phyloP scores from a whole-genome alignment of 2,113 vertebrate species.

The Cettia cetti region DNA sequence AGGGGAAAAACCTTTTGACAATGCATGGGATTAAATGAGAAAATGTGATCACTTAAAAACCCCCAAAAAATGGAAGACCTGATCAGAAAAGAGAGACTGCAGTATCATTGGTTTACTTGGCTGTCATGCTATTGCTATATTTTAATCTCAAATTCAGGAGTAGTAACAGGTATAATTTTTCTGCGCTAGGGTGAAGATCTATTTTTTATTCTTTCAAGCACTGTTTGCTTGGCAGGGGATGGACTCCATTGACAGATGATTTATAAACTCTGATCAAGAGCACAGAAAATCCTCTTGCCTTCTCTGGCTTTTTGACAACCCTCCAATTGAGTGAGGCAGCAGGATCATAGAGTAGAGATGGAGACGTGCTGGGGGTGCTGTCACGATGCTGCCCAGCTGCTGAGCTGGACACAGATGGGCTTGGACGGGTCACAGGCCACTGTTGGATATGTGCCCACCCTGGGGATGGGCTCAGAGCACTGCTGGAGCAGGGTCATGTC shows the following conservation, averaged over 20 bases:
- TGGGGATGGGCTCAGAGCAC: accelerated
- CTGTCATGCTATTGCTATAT: not conserved
- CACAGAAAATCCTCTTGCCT: not conserved
- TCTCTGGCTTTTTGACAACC: not conserved
- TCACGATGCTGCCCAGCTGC: not conserved
- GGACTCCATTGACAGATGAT: not conserved
- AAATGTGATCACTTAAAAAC: not conserved
- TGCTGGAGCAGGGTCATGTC: not conserved
- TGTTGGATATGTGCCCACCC: not conserved
- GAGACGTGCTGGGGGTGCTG: not conserved
- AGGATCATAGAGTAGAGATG: not conserved
- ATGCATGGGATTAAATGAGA: not conserved
- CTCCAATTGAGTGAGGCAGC: not conserved
- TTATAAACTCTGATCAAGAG: slow-evolving; percentile 9
- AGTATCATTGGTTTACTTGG: not conserved
- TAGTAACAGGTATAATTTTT: not conserved
- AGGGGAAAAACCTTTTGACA: not conserved
- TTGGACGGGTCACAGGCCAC: not conserved
- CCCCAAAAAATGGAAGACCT: not conserved
- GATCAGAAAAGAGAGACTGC: not conserved
- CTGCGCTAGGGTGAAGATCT: not conserved
- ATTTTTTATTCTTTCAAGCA: not conserved
- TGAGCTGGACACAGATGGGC: not conserved
- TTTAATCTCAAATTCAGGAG: not conserved
- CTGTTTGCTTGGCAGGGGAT: not conserved